Evolutionary conservation across 2,113 vertebrate genomes (phyloP), one percentile per base, ranked within the genome.

Genomic region (Pluvialis apricaria): DNA sequence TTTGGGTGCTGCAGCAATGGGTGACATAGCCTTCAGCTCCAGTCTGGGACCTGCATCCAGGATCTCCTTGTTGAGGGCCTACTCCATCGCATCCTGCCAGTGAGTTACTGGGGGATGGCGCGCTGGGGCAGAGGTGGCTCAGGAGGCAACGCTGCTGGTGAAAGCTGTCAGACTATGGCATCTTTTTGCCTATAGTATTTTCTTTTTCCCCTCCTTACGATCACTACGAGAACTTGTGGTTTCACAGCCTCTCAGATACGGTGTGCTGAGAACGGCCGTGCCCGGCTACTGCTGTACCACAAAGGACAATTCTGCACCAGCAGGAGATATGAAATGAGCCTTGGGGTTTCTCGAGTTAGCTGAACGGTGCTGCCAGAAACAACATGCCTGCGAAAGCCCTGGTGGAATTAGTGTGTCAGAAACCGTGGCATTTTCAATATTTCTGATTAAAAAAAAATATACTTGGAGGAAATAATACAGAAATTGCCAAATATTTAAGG

Each of bases 401-500:
- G 62, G 32, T 82, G 80, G 69, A 96, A 94, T 87, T 83, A 62
- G 7, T 36, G 15, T 61, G 64, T 58, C 73, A 89, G 78, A 91
- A 93, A 54, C 32, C 8, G 3, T n/a, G 44, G 28, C 40, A 82
- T 79, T 93, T 92, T 73, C 66, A 96, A 28, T 75, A 91, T 68
- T 90, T 90, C 66, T 88, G 51, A 73, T 88, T 25, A 1, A 34
- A 92, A 71, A 71, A 51, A 47, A 42, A 17, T 11, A 81, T 25
- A 72, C 40, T 86, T 19, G 3, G 44, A 90, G 69, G 47, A 91
- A 92, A 87, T 58, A 72, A 93, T 32, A 94, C 10, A 70, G 81
- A 95, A 91, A 94, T 76, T 84, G 77, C 72, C 90, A 95, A 95
- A 87, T 87, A 92, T 85, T 95, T 94, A 84, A 82, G 77, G 54